Evolutionary conservation across 2,888 invertebrate genomes (phyloP).

Genomic region (Conomelus anceps): DNA sequence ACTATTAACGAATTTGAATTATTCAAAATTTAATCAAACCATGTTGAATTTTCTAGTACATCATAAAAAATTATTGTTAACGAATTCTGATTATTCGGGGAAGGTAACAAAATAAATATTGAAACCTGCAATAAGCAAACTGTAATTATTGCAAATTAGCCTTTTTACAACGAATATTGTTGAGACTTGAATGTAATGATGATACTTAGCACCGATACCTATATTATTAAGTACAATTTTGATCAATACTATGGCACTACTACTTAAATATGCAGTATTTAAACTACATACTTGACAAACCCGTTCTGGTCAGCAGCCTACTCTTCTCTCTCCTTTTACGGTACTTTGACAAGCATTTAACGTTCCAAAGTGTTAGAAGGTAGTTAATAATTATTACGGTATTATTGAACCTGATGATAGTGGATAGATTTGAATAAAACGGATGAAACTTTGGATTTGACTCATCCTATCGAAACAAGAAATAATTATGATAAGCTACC

Average conservation of each 20-base stretch:
- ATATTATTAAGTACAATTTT: background rate
- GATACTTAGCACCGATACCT: background rate
- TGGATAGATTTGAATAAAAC: background rate
- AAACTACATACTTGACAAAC: background rate
- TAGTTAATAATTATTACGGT: background rate
- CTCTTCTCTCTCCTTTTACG: background rate
- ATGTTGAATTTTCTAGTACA: no score
- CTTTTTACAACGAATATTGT: background rate
- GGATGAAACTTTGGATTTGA: background rate
- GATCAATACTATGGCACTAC: background rate
- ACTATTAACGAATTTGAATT: no score
- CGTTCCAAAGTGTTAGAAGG: background rate
- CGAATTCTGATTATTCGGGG: no score
- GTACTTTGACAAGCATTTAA: background rate
- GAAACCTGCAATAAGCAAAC: no score
- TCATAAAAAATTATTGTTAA: no score
- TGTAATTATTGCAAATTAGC: background rate
- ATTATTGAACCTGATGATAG: background rate
- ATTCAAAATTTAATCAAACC: no score
- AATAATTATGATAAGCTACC: no score
- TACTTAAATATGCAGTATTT: background rate
- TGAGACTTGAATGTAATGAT: background rate
- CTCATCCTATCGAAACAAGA: background rate
- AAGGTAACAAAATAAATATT: no score
- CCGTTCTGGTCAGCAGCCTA: background rate